Percentiles rank a stretch among this genome's conserved stretches.
Evolutionary conservation across 2,888 invertebrate genomes (phyloP).

Genomic region (Brachypalpus laphriformis): DNA sequence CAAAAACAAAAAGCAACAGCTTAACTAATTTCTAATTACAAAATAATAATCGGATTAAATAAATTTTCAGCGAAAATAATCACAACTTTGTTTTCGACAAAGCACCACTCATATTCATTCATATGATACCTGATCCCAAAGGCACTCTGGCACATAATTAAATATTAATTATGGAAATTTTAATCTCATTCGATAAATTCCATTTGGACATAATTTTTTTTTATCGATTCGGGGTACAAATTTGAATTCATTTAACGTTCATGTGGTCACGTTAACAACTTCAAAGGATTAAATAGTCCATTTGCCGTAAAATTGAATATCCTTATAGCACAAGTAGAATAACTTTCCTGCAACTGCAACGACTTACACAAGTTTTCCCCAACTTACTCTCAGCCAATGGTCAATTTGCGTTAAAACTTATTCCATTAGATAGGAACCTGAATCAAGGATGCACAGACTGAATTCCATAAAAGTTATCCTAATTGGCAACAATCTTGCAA

Average conservation of each 20-base stretch:
- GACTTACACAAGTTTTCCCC: slow-evolving; percentile 7
- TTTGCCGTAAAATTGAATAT: neutral
- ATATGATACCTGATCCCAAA: neutral
- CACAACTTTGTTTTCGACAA: neutral
- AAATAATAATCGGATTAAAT: slow-evolving; percentile 45
- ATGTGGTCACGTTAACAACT: neutral
- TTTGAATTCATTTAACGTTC: neutral
- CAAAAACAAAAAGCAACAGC: neutral
- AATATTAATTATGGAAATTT: neutral
- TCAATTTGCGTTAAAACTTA: slow-evolving; percentile 31
- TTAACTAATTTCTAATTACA: slow-evolving; percentile 36
- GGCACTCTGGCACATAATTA: slow-evolving; percentile 23
- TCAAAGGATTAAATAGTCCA: neutral
- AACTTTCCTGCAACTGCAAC: neutral
- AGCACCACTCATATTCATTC: neutral
- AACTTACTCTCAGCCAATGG: slow-evolving; percentile 19
- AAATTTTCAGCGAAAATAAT: neutral
- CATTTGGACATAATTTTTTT: neutral
- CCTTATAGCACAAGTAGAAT: neutral
- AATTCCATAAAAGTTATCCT: slow-evolving; percentile 13
- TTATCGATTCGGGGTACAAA: neutral
- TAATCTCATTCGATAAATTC: neutral
- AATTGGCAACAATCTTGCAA: slow-evolving; percentile 41
- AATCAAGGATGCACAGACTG: slow-evolving; percentile 3
- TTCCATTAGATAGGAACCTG: neutral